Base-by-base conservation (phyloP, 2,113 vertebrate genomes). In the Thalassarche chlororhynchos region DNA sequence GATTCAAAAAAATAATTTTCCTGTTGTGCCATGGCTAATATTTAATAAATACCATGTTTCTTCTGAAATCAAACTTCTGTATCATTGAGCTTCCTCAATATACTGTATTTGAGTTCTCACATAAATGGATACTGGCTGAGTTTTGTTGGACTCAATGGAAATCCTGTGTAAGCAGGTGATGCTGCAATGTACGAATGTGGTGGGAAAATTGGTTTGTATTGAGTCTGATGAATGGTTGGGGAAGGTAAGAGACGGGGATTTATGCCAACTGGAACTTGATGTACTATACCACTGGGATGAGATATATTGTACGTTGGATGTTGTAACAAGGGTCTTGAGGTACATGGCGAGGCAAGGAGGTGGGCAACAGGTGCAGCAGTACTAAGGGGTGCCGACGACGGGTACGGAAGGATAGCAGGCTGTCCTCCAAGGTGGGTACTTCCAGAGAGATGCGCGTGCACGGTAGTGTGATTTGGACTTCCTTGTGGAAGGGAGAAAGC, bases 61-160 rank as follows among this genome's bases (percentile, higher is more conserved):
- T 95, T 83, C 90, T 98, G 42, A 92, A 97, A 96, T 90, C 97
- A 91, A 97, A 89, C 93, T 93, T 72, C 96, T 62, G 76, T 62
- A 86, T 94, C 91, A 96, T 91, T 95, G 96, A 98, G 98, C 96
- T 97, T 97, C 96, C 97, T 97, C 93, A 90, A 82, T 49, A 92
- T 38, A 97, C 89, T 60, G 89, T 68, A 55, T 72, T 58, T 49
- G 89, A 98, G 92, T 96, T 69, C 96, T 99, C 99, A 99, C 98
- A 99, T 99, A 97, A 99, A 99, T 12, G 99, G 99, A 98, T 99
- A 99, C 98, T 99, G 99, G 99, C 99, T 98, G 98, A 99, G 99
- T 98, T 99, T 99, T 83, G 99, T 99, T 55, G 99, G 99, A 97
- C 99, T 99, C 98, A 99, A 85, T 23, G 99, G 99, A 97, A 99